Base-by-base conservation (phyloP, 2,888 invertebrate species). In the Sarcophaga subvicina region DNA sequence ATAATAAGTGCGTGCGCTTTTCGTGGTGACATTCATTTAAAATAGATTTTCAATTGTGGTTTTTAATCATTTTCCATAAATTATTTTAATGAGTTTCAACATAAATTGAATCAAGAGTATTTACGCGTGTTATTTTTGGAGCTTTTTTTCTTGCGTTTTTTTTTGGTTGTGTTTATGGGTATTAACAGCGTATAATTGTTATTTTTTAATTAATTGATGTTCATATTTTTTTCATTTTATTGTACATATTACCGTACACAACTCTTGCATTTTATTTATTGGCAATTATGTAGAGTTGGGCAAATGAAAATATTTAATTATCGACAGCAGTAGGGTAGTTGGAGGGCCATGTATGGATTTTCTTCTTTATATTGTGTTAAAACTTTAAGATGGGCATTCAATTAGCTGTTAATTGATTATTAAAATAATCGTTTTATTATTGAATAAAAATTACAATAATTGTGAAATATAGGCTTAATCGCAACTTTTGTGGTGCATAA, bases 31-130 rank as follows among this genome's bases (percentile, higher is more conserved):
- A 88, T 87, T 88, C 89, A 88, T 89, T 92, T 92, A 90, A 92
- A 92, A 92, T 92, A 91, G 91, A 92, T 92, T 91, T 91, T 90
- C 92, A 92, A 91, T 92, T 92, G 92, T 91, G 92, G 92, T 90
- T 90, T 90, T 88, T 84, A 84, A 90, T 89, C 92, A 90, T 91
- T 92, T 92, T 91, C 90, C 91, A 92, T 92, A 92, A 92, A 91
- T 92, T 92, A 89, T 89, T 89, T 89, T 91, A 91, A 92, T 92
- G 91, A 91, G 92, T 90, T 82, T 88, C 72, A 69, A 80, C 83
- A 79, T 76, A 85, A 85, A 88, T 88, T 83, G 45, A 80, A 85
- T 85, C 80, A 78, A 83, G 45, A 62, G 80, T 70, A 78, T 78
- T 77, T 69, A 85, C 73, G 60, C 59, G 47, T 80, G 25, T 71